Base-by-base conservation (phyloP, 2,113 vertebrate species). In the Thomomys bottae region DNA sequence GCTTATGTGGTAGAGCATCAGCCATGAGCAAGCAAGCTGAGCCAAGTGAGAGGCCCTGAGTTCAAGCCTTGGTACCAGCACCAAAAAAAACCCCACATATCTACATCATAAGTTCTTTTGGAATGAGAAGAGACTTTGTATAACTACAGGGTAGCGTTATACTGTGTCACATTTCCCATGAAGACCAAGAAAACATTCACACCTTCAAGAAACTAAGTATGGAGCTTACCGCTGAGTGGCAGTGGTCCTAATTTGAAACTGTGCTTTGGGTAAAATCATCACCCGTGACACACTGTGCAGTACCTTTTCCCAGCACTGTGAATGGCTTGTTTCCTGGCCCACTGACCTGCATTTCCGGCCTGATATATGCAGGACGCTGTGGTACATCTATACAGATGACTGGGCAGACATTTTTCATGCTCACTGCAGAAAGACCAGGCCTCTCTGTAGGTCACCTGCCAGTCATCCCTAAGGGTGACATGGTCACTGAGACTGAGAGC, bases 271-370 rank as follows among this genome's bases (percentile, higher is more conserved):
- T 71, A 72, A 70, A 71, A 10, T 24, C 2, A 68, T 82, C n/a
- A 0, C 72, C 15, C 20, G 49, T 32, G 36, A 64, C 18, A 83
- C n/a, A 82, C 40, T 36, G 24, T 18, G 0, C 71, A 61, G 93
- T 42, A 4, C 4, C 59, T 4, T 8, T 21, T 0, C 0, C 0
- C 34, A 18, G 32, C 12, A 0, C 63, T 15, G 10, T 42, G 75
- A 86, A n/a, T 23, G 73, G 40, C 49, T 26, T 7, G 12, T 24
- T 30, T 70, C 70, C 21, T 7, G 9, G 6, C 20, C 26, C 26
- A 34, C 21, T 76, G 15, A 0, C 24, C 20, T 24, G 15, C 38
- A 23, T 24, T 49, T 21, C 15, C 6, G 2, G 15, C 45, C 45
- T n/a, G 0, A 14, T 21, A 23, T 8, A 7, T 15, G 57, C 28